A percentile compares a stretch with the other conserved stretches of the same genome.
Evolutionary conservation across 2,113 vertebrate species (phyloP).

Genomic region (Anarrhichthys ocellatus): DNA sequence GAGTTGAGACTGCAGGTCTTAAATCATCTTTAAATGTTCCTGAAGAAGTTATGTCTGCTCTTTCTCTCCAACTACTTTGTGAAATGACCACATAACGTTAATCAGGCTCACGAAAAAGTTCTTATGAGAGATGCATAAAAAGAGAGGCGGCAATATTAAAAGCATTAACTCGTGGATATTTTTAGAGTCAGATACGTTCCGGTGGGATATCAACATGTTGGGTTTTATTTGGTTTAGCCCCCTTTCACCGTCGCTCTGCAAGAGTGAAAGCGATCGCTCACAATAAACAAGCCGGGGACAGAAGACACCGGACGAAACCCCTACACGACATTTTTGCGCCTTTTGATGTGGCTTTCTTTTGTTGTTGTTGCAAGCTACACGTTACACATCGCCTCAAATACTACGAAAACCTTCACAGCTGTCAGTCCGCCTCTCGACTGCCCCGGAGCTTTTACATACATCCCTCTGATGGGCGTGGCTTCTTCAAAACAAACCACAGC

Average conservation of each 20-base stretch:
- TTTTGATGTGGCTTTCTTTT: conserved; percentile 38
- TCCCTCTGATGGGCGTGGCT: no score
- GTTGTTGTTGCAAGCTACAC: not conserved
- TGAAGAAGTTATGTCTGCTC: conserved; percentile 5
- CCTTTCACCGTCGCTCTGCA: conserved; percentile 19
- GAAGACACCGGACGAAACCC: conserved; percentile 21
- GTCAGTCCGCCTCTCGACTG: conserved; percentile 10
- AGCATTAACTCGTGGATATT: not conserved
- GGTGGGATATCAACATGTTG: not conserved
- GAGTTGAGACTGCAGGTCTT: conserved; percentile 20
- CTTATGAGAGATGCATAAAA: not conserved
- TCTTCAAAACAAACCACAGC: conserved; percentile 34
- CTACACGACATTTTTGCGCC: not conserved
- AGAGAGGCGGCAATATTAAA: not conserved
- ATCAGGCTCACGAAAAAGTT: not conserved
- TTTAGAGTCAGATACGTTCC: conserved; percentile 24
- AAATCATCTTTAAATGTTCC: not conserved
- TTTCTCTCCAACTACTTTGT: not conserved
- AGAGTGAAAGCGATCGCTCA: conserved; percentile 30
- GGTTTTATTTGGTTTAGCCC: conserved; percentile 18
- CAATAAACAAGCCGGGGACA: conserved; percentile 21
- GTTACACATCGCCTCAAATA: conserved; percentile 26
- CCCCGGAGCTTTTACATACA: not conserved
- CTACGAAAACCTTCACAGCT: conserved; percentile 15
- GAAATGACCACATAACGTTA: not conserved